Base-by-base conservation (phyloP, 1,140 invertebrate genomes). In the Copidosoma floridanum region DNA sequence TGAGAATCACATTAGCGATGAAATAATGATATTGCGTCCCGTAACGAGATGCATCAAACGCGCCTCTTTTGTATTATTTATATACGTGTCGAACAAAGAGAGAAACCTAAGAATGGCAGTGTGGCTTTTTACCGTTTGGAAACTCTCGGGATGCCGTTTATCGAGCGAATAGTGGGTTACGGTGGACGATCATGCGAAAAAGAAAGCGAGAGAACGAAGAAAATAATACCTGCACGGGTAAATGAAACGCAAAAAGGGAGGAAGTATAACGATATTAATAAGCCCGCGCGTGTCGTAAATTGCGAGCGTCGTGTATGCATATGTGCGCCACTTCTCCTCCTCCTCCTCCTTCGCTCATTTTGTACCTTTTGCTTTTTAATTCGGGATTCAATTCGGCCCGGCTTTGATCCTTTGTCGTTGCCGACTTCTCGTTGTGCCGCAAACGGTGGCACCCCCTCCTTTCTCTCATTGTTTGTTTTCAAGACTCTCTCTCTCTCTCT, bases 371-470 rank as follows among this genome's bases (percentile, higher is more conserved):
- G 59, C 65, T 66, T 70, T 65, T 67, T 66, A 68, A 69, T 69
- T 54, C 55, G 58, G n/a, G 50, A 64, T 70, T 68, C 66, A 65
- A 67, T 67, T 71, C 64, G 59, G 51, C 48, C n/a, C 50, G 54
- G 59, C 64, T 62, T 62, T 62, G 59, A 56, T 37, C 50, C 67
- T 71, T 69, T 70, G 69, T 65, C 59, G 59, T 56, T 11, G 29
- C 67, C 68, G 67, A 66, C 61, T 41, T 24, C 35, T 29, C 46
- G 53, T 63, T 61, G 38, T 54, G 47, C 38, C 24, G 60, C 64
- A 38, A 62, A 54, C 63, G 44, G 50, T 52, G 48, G 57, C 48
- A 27, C 29, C 18, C 12, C 7, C n/a, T 51, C 40, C 27, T 51
- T 38, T 44, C 26, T 57, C 29, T 47, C 40, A 46, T 58, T 65